phyloP scores from a whole-genome alignment of 2,113 vertebrate species.

The Sceloporus tristichus region DNA sequence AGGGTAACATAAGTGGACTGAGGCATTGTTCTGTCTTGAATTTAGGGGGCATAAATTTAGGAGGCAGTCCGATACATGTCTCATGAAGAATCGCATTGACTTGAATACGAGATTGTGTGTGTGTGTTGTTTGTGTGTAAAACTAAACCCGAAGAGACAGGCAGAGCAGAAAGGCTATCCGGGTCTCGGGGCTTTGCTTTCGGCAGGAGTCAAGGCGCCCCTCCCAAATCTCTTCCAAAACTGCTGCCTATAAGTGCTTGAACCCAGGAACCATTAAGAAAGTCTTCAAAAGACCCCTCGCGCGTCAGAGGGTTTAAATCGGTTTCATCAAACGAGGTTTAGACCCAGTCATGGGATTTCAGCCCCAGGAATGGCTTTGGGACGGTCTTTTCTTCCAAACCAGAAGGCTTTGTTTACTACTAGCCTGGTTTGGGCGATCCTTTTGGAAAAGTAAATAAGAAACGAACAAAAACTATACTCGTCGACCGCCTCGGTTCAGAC shows the following conservation, averaged over 20 bases:
- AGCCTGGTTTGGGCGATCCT: not conserved
- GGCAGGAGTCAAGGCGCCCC: not conserved
- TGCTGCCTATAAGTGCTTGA: not conserved
- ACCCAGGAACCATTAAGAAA: not conserved
- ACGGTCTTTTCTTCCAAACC: not conserved
- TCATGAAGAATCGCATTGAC: too few species aligned
- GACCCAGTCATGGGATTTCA: too few species aligned
- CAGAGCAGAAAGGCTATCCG: too few species aligned
- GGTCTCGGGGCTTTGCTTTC: too few species aligned
- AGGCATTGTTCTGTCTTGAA: not conserved
- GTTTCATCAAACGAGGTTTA: not conserved
- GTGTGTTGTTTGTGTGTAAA: too few species aligned
- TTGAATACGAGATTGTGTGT: too few species aligned
- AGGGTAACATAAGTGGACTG: not conserved
- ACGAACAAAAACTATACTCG: too few species aligned
- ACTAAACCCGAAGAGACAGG: too few species aligned
- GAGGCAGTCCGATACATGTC: not conserved
- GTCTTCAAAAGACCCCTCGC: not conserved
- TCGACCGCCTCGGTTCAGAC: too few species aligned
- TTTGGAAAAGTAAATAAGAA: not conserved
- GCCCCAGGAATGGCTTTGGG: not conserved
- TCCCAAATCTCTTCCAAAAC: not conserved
- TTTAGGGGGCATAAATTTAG: not conserved
- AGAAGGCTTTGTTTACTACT: too few species aligned
- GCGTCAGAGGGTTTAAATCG: constrained; percentile 1